Conservation (phyloP, 2,113 vertebrate genomes). For the Craseonycteris thonglongyai region DNA sequence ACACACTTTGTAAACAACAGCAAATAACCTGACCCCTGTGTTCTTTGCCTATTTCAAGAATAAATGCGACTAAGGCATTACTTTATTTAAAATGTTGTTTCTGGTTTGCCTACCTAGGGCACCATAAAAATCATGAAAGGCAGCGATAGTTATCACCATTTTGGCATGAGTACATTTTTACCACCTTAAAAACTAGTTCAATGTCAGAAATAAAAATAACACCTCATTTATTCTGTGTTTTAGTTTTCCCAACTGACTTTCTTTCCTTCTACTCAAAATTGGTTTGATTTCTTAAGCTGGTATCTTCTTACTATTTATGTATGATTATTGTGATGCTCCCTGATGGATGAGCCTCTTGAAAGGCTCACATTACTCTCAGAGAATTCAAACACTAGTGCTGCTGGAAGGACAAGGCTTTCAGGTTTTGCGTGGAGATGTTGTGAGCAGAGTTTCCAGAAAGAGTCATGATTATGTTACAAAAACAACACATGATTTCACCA, state of each 20-base stretch:
- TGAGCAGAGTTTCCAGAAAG: neutral
- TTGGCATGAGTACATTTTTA: neutral
- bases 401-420: neutral
- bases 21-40: neutral
- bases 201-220: neutral
- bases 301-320: neutral
- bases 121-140: neutral
- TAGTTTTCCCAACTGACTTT: neutral
- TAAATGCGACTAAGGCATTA: neutral
- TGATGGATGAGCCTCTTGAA: neutral
- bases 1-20: neutral
- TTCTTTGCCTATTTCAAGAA: neutral
- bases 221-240: neutral
- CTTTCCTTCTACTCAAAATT: neutral
- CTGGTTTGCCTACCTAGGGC: neutral
- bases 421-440: neutral
- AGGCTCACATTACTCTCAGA: neutral
- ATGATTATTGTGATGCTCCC: neutral
- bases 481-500: neutral
- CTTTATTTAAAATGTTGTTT: neutral
- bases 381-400: neutral
- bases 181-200: neutral
- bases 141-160: neutral
- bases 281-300: neutral
- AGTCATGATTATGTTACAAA: neutral